These are phyloP conservation scores for Xanthia togata DNA, from an alignment of 2,888 invertebrate genomes.

Conservation along the genomic window DNA sequence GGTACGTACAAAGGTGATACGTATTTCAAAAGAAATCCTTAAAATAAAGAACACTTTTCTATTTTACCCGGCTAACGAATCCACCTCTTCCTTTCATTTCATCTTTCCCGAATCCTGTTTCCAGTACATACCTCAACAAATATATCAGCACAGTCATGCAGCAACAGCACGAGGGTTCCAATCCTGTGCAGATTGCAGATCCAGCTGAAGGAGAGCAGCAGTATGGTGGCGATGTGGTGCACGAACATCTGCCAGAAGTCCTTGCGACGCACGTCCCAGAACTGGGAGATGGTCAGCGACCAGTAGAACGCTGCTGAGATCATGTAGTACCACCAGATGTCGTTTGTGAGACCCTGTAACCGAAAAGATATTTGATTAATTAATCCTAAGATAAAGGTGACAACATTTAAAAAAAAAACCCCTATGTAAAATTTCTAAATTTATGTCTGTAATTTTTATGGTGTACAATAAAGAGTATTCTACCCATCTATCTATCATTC, in stretches of 20 bases:
- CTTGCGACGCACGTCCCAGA: slow-evolving; percentile 97
- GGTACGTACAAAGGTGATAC: no score
- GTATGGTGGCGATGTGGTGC: slow-evolving; percentile 98
- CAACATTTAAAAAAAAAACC: no score
- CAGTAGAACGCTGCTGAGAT: slow-evolving; percentile 98
- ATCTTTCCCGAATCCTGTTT: background rate
- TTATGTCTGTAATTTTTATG: no score
- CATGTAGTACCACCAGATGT: slow-evolving; percentile 99
- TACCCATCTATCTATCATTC: no score
- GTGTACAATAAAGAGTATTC: no score
- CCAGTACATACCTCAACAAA: slow-evolving; percentile 93
- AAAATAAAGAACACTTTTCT: background rate
- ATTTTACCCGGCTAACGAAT: background rate
- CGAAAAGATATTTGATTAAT: background rate
- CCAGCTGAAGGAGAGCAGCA: slow-evolving; percentile 98
- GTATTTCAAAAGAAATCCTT: no score
- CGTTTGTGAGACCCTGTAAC: slow-evolving; percentile 93
- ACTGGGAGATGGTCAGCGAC: slow-evolving; percentile 98
- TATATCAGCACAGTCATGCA: slow-evolving; percentile 97
- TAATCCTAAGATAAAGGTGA: no score
- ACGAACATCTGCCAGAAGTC: slow-evolving; percentile 99
- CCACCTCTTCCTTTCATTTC: background rate
- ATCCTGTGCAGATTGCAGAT: slow-evolving; percentile 97
- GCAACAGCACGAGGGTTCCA: slow-evolving; percentile 96
- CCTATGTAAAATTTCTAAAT: no score